Evolutionary conservation across 2,797 vertebrate species (phyloP).

Genomic region (Microhierax caerulescens): DNA sequence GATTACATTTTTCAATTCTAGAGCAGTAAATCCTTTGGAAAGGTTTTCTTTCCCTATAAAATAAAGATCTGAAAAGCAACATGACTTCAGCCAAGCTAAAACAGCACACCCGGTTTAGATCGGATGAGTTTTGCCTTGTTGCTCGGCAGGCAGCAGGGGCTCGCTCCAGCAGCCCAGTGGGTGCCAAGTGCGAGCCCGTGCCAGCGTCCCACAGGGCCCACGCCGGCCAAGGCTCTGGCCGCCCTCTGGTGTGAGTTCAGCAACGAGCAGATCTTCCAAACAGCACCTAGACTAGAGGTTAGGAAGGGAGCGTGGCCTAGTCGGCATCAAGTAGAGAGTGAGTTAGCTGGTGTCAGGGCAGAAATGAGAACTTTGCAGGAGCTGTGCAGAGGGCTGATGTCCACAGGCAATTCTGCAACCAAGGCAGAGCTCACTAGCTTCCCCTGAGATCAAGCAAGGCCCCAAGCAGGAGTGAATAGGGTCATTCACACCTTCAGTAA

Average conservation of each 20-base stretch:
- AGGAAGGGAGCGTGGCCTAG: accelerated
- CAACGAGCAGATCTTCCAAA: background rate
- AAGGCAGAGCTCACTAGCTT: background rate
- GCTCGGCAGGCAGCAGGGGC: background rate
- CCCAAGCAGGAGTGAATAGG: background rate
- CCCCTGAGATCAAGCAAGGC: background rate
- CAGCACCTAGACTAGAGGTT: accelerated
- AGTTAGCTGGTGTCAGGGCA: background rate
- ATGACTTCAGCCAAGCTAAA: background rate
- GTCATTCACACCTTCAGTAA: background rate
- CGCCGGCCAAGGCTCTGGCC: accelerated
- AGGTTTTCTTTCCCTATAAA: background rate
- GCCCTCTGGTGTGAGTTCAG: background rate
- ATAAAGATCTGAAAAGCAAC: background rate
- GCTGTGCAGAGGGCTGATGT: accelerated
- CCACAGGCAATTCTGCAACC: background rate
- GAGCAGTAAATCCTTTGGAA: slow-evolving; percentile 18
- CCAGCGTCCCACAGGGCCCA: background rate
- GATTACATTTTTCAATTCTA: background rate
- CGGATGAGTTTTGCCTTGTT: background rate
- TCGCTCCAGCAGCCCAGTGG: accelerated
- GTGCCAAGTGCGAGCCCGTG: accelerated
- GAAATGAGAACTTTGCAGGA: accelerated
- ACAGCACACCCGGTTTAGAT: background rate
- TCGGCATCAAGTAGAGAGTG: background rate